Evolutionary conservation across 2,888 invertebrate genomes (phyloP), one percentile per base, ranked within the genome.

Genomic region (Eupithecia subumbrata): DNA sequence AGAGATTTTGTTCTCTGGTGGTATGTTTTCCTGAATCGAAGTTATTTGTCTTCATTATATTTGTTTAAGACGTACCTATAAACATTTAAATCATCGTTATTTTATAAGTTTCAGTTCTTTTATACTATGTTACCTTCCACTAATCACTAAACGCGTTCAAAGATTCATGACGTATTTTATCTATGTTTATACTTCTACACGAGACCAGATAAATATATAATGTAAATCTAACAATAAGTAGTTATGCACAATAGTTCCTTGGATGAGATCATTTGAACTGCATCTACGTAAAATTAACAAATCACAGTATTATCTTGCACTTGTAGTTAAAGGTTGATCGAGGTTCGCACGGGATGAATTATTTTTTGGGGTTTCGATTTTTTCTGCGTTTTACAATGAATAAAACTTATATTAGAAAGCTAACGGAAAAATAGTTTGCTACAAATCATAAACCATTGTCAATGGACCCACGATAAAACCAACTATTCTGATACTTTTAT

Each of bases 1-100:
- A 83, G 80, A 81, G 83, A 82, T 79, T 77, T 77, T 52, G 71
- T 72, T 69, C 64, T 77, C 73, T 12, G 22, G n/a, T 56, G 75
- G 66, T 79, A 68, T 22, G 43, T 45, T 76, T 80, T 79, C 78
- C 78, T 79, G 76, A 64, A 74, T 76, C 12, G 3, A 40, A 68
- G 63, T 71, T 74, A 37, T 74, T 70, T 68, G 1, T 68, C 22
- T 68, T 68, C 16, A 40, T 14, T 68, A 60, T 60, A 25, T 60
- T 60, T 60, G 60, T 60, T 5, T 22, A 60, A 25, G 25, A 60
- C 14, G 14, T 56, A 25, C 14, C 14, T 25, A 3, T 45, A n/a
- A n/a, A 45, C 16, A 45, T 45, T 45, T 9, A 18, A 52, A n/a
- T 9, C n/a, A 52, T 56, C 52, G n/a, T 56, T 22, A 56, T 56